Evolutionary conservation across 2,113 vertebrate genomes (phyloP).

Genomic region (Tragelaphus scriptus): DNA sequence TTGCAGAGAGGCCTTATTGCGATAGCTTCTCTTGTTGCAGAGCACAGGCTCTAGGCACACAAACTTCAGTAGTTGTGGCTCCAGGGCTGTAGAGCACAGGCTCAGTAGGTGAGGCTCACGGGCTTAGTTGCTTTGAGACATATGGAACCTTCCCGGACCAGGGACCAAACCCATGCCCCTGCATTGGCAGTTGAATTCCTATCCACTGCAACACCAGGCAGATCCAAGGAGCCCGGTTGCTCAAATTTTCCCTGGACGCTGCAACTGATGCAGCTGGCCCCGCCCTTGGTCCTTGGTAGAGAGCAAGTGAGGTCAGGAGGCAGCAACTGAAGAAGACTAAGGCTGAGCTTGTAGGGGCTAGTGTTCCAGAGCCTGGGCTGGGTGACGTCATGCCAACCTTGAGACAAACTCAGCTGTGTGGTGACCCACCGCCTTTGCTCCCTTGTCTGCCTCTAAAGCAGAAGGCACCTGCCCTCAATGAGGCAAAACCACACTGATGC

Average conservation of each 20-base stretch:
- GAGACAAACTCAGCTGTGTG: neutral
- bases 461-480: no score
- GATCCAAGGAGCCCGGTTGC: neutral
- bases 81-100: neutral
- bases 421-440: neutral
- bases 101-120: accelerated
- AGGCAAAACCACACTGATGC: neutral
- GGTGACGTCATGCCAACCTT: accelerated
- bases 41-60: neutral
- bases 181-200: neutral
- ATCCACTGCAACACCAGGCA: neutral
- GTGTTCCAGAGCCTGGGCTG: accelerated
- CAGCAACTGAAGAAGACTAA: accelerated
- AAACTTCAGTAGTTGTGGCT: neutral
- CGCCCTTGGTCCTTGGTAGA: neutral
- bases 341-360: neutral
- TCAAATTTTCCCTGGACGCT: neutral
- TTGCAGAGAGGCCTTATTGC: neutral
- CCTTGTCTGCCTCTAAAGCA: neutral
- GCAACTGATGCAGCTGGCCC: no score
- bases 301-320: neutral
- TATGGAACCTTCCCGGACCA: neutral
- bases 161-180: neutral
- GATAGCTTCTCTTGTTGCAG: neutral
- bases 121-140: neutral